Evolutionary conservation across 2,113 vertebrate species (phyloP).

Genomic region (Sula dactylatra): DNA sequence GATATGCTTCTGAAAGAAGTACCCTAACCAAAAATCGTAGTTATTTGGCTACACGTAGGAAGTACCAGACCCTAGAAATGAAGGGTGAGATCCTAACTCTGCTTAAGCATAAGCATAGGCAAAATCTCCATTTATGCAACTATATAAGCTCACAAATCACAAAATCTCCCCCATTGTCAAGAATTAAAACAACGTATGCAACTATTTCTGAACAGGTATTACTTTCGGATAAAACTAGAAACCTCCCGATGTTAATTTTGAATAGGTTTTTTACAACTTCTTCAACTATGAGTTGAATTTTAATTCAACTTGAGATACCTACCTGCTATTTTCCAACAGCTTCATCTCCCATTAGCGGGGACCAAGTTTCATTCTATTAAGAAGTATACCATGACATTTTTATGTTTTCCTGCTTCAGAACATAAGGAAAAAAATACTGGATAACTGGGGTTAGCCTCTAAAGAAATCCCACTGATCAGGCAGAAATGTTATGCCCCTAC

Average conservation of each 20-base stretch:
- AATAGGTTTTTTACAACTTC: background rate
- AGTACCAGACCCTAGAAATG: background rate
- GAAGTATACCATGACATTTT: background rate
- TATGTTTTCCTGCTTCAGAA: background rate
- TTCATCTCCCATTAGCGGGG: background rate
- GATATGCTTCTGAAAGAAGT: background rate
- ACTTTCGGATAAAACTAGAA: background rate
- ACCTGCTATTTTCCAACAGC: background rate
- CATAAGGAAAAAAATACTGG: background rate
- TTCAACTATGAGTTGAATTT: background rate
- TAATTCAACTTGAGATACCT: background rate
- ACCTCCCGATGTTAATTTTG: background rate
- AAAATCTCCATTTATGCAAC: background rate
- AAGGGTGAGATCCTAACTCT: background rate
- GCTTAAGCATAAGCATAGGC: background rate
- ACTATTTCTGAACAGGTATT: background rate
- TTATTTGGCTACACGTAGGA: background rate
- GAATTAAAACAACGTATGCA: background rate
- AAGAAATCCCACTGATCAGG: background rate
- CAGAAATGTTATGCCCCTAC: background rate
- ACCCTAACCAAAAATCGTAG: background rate
- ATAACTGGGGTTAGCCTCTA: background rate
- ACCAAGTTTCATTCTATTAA: background rate
- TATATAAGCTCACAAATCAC: background rate
- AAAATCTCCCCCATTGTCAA: background rate